phyloP scores from a whole-genome alignment of 92 coral and sea anemone species.

The Palythoa grandis region DNA sequence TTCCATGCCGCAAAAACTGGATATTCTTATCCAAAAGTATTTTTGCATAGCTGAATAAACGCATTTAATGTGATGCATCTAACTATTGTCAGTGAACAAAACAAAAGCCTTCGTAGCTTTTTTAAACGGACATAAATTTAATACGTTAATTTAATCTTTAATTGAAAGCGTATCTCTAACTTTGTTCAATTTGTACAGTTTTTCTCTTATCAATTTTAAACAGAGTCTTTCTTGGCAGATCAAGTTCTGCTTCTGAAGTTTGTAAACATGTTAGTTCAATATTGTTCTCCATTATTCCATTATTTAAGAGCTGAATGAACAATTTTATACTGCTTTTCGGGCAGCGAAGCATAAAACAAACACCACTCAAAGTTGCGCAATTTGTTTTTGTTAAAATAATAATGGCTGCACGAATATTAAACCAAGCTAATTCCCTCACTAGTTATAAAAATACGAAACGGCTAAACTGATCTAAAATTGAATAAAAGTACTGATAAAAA shows the following conservation, averaged over 20 bases:
- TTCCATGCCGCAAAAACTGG: no score
- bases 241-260: background rate
- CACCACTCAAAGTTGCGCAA: background rate
- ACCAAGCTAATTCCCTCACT: no score
- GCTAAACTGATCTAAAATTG: no score
- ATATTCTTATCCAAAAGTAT: background rate
- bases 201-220: background rate
- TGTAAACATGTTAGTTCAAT: no score
- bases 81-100: background rate
- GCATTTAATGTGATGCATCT: background rate
- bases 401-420: no score
- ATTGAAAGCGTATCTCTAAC: background rate
- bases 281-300: no score
- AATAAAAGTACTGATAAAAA: no score
- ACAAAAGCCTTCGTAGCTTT: background rate
- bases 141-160: background rate
- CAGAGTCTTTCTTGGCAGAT: background rate
- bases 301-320: no score
- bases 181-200: background rate
- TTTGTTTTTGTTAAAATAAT: background rate
- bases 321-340: no score
- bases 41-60: constrained; percentile 21
- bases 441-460: no score
- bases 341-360: no score
- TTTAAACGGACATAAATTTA: background rate